A percentile compares a stretch with the other conserved stretches of the same genome.
Evolutionary conservation across 2,113 vertebrate species (phyloP).

Genomic region (Oxyruncus cristatus): DNA sequence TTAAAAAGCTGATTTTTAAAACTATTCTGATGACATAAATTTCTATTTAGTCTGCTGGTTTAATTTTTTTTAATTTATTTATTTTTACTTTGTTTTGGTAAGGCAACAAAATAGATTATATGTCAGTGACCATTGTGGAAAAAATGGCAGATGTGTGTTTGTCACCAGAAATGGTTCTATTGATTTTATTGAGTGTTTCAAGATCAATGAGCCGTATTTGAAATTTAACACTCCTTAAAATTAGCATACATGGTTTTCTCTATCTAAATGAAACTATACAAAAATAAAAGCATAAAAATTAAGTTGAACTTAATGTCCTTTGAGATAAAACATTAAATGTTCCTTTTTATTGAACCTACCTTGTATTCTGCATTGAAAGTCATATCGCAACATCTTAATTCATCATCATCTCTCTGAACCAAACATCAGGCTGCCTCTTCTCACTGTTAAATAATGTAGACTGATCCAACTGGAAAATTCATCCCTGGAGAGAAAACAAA

Average conservation of each 20-base stretch:
- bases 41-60: neutral
- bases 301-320: neutral
- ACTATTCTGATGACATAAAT: neutral
- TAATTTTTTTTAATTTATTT: neutral
- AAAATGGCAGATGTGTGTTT: neutral
- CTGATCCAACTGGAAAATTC: constrained; percentile 58
- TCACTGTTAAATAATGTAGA: constrained; percentile 67
- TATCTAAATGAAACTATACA: neutral
- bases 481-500: constrained; percentile 57
- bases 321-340: neutral
- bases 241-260: neutral
- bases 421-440: constrained; percentile 68
- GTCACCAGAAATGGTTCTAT: constrained; percentile 15
- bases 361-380: constrained; percentile 71
- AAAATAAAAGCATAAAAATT: neutral
- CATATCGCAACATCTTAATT: constrained; percentile 71
- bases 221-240: neutral
- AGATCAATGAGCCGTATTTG: neutral
- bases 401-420: constrained; percentile 68
- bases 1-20: neutral
- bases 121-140: neutral
- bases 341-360: constrained; percentile 38
- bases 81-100: neutral
- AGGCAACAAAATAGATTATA: neutral
- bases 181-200: constrained; percentile 20